phyloP scores from a whole-genome alignment of 2,113 vertebrate species.

The Oryzias javanicus region DNA sequence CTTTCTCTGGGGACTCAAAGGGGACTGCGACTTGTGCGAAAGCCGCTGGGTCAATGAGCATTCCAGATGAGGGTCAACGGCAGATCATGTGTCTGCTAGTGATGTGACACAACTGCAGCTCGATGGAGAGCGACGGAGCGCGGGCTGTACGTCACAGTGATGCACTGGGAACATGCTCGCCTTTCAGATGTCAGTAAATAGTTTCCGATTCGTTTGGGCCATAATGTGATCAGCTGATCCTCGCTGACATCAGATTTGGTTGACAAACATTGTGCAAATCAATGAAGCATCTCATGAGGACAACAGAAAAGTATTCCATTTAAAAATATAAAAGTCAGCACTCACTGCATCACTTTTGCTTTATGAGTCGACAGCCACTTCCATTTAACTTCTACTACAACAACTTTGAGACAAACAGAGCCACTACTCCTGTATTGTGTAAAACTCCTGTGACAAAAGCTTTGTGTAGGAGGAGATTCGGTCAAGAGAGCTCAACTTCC shows the following conservation, averaged over 20 bases:
- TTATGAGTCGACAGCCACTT: conserved; percentile 38
- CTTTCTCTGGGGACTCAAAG: conserved; percentile 28
- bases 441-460: conserved; percentile 3
- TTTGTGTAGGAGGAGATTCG: background rate
- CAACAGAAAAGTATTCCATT: conserved; percentile 24
- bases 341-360: conserved; percentile 31
- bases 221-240: background rate
- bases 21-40: conserved; percentile 32
- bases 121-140: background rate
- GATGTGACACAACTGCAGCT: background rate
- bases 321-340: conserved; percentile 9
- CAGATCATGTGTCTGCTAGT: conserved; percentile 1
- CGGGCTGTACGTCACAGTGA: conserved; percentile 2
- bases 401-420: conserved; percentile 14
- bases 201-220: conserved; percentile 1
- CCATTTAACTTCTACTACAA: conserved; percentile 15
- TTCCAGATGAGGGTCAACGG: conserved; percentile 29
- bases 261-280: conserved; percentile 18
- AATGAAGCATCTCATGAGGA: conserved; percentile 10
- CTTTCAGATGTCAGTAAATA: conserved; percentile 9
- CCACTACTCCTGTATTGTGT: conserved; percentile 4
- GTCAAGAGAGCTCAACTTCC: background rate
- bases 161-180: conserved; percentile 2
- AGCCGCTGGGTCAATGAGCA: conserved; percentile 25
- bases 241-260: conserved; percentile 16